Percentiles rank a stretch among this genome's conserved stretches.
phyloP scores from a whole-genome alignment of 2,888 invertebrate species.

The Macrostomum cliftonense region DNA sequence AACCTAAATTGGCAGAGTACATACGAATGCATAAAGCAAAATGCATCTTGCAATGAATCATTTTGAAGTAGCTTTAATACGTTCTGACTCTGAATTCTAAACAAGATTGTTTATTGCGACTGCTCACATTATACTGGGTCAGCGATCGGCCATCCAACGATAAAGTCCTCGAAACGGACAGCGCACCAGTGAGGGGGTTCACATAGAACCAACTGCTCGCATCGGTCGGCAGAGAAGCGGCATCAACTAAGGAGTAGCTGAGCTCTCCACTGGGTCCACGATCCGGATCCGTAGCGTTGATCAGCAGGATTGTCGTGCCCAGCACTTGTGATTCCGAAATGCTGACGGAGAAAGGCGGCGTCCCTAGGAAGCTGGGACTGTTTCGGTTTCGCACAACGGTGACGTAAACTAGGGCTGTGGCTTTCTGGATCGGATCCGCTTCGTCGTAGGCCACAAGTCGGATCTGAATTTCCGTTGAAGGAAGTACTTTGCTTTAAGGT shows the following conservation, averaged over 20 bases:
- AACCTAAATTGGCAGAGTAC: too few species aligned
- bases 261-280: constrained; percentile 23
- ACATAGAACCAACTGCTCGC: constrained; percentile 62
- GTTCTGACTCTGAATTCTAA: too few species aligned
- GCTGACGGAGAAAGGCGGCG: constrained; percentile 15
- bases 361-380: constrained; percentile 17
- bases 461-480: constrained; percentile 22
- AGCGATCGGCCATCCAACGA: constrained; percentile 13
- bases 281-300: constrained; percentile 25
- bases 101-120: too few species aligned
- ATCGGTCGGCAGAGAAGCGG: constrained; percentile 39
- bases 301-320: constrained; percentile 18
- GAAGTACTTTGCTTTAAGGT: constrained; percentile 15
- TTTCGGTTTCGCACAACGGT: constrained; percentile 22
- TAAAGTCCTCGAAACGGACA: constrained; percentile 18
- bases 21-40: too few species aligned
- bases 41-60: too few species aligned
- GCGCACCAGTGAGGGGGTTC: constrained; percentile 55
- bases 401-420: constrained; percentile 18
- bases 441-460: constrained; percentile 23
- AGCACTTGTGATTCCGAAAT: constrained; percentile 17
- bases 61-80: too few species aligned
- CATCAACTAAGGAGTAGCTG: constrained; percentile 16
- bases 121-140: too few species aligned
- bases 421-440: constrained; percentile 18